phyloP scores from a whole-genome alignment of 1,140 invertebrate species.

The Drosophila pachea region DNA sequence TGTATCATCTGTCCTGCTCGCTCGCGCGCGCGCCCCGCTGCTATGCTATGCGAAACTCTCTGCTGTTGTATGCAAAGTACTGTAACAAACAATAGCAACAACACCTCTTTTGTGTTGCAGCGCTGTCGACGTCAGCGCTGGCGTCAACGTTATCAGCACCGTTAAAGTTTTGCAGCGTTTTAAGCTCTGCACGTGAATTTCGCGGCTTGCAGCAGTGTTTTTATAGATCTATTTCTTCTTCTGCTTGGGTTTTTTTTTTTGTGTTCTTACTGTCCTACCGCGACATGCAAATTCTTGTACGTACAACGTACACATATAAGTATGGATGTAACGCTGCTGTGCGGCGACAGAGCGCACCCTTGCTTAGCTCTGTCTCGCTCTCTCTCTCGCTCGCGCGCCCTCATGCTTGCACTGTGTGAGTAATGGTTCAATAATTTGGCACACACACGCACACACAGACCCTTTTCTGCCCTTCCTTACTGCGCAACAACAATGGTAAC shows the following conservation, averaged over 20 bases:
- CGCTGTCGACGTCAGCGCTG: constrained; percentile 1
- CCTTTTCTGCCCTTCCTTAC: constrained; percentile 19
- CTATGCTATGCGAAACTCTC: constrained; percentile 17
- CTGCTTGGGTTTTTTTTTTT: constrained; percentile 3
- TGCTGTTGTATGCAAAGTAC: constrained; percentile 69
- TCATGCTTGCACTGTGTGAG: constrained; percentile 47
- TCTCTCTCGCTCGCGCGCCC: background rate
- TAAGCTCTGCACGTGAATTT: constrained; percentile 41
- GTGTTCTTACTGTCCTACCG: background rate
- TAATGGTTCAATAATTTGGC: constrained; percentile 74
- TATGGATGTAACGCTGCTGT: constrained; percentile 1
- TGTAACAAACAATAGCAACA: constrained; percentile 37
- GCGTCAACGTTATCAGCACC: constrained; percentile 27
- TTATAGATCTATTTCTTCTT: background rate
- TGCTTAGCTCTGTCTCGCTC: background rate
- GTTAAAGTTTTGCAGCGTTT: constrained; percentile 31
- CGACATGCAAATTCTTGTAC: constrained; percentile 36
- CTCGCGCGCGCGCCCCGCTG: constrained; percentile 1
- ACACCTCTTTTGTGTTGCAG: constrained; percentile 29
- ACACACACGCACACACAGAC: background rate
- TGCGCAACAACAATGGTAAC: constrained; percentile 64
- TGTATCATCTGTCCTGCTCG: background rate
- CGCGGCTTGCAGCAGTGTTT: constrained; percentile 31
- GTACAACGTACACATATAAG: background rate
- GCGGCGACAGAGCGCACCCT: constrained; percentile 13